Conservation (phyloP, 1,140 invertebrate genomes). For the Sitobion miscanthi region DNA sequence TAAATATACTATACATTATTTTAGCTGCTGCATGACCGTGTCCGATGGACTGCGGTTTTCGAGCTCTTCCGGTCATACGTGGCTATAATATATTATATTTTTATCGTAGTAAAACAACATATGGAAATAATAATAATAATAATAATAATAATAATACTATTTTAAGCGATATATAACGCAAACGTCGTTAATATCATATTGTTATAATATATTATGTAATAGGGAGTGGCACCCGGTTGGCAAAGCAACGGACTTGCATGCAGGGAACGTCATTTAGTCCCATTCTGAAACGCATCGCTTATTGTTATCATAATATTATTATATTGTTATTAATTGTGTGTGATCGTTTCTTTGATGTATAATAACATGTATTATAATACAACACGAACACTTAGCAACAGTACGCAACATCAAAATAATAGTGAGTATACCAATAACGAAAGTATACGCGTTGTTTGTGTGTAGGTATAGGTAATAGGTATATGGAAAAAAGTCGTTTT, state of each 20-base stretch:
- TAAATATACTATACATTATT: neutral
- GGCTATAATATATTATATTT: slow-evolving; percentile 5
- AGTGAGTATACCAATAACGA: neutral
- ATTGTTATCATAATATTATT: slow-evolving; percentile 4
- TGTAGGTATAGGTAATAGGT: neutral
- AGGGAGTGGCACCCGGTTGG: slow-evolving; percentile 44
- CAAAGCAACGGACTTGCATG: slow-evolving; percentile 56
- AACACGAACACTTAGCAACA: slow-evolving; percentile 2
- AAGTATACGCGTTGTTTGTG: neutral
- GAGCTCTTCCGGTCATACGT: neutral
- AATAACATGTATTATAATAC: neutral
- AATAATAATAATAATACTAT: neutral
- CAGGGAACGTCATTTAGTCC: slow-evolving; percentile 56
- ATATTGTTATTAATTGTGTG: neutral
- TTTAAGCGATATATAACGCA: neutral
- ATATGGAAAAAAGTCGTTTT: neutral
- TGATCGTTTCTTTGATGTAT: neutral
- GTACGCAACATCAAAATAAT: neutral
- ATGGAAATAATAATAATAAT: neutral
- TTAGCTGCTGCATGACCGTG: neutral
- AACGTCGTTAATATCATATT: neutral
- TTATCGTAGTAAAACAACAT: neutral
- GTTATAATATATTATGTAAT: neutral
- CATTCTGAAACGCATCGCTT: slow-evolving; percentile 45
- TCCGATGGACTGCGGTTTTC: neutral